Base-by-base conservation (phyloP, 2,888 invertebrate species). In the Melieria omissa region DNA sequence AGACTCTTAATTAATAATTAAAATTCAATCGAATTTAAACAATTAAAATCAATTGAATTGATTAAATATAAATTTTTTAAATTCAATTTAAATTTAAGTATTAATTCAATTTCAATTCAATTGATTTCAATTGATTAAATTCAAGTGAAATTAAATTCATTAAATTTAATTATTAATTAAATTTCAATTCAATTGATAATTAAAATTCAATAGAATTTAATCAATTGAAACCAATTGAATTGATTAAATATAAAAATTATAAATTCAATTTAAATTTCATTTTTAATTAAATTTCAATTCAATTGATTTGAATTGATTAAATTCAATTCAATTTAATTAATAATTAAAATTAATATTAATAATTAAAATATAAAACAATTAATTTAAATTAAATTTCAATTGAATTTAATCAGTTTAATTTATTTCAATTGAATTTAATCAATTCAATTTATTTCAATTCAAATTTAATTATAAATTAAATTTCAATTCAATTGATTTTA, bases 111-210 rank as follows among this genome's bases (percentile, higher is more conserved):
- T 29, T 47, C 29, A 9, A 63, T n/a, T 64, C 42, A 41, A 52
- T 49, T 64, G 54, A 52, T 52, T 58, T 12, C 54, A 52, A 12
- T 52, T 42, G n/a, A 9, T 12, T 52, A 10, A n/a, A 29, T 44
- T n/a, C 41, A 64, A 8, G 29, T 4, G 7, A 64, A 64, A 52
- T 9, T 12, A 41, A 41, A 14, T 16, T 45, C 8, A 2, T 41
- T 3, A 52, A 29, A 46, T 64, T 52, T 42, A 64, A 52, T 64
- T 41, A 52, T 47, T 42, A 65, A 65, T 55, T 65, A 65, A 65
- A 41, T 65, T 29, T 55, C 54, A 55, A 55, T 41, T 65, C 10
- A 3, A 47, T 14, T 55, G n/a, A n/a, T n/a, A n/a, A n/a, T n/a
- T n/a, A n/a, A n/a, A n/a, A n/a, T n/a, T n/a, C n/a, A n/a, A n/a